These are phyloP conservation scores for Takifugu rubripes DNA, from an alignment of 2,797 vertebrate genomes.

Conservation along the genomic window DNA sequence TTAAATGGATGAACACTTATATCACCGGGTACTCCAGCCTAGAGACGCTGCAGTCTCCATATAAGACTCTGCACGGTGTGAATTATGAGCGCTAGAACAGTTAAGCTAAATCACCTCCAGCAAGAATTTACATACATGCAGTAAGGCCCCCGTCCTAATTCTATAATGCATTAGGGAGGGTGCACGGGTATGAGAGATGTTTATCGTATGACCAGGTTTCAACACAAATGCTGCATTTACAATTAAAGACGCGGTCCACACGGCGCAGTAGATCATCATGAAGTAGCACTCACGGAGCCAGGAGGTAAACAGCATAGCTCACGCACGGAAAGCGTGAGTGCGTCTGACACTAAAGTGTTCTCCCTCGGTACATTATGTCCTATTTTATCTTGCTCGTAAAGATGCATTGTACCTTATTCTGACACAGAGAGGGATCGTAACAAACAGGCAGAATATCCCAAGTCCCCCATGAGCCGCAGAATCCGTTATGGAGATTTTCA, in stretches of 20 bases:
- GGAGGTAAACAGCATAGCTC: slow-evolving; percentile 48
- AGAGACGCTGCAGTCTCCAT: slow-evolving; percentile 18
- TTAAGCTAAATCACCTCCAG: slow-evolving; percentile 14
- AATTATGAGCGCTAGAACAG: slow-evolving; percentile 15
- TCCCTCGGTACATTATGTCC: slow-evolving; percentile 22
- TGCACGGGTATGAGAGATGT: slow-evolving; percentile 37
- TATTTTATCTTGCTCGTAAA: slow-evolving; percentile 26
- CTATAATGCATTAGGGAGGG: slow-evolving; percentile 43
- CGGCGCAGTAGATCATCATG: slow-evolving; percentile 49
- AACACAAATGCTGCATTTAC: slow-evolving; percentile 39
- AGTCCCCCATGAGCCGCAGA: slow-evolving; percentile 24
- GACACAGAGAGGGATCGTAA: slow-evolving; percentile 10
- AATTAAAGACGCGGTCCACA: slow-evolving; percentile 41
- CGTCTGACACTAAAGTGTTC: slow-evolving; percentile 19
- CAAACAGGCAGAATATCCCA: slow-evolving; percentile 12
- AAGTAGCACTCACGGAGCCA: slow-evolving; percentile 42
- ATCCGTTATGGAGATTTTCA: slow-evolving; percentile 29
- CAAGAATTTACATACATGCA: slow-evolving; percentile 26
- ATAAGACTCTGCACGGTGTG: slow-evolving; percentile 18
- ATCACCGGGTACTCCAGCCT: slow-evolving; percentile 31
- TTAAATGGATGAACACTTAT: slow-evolving; percentile 20
- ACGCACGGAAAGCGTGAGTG: slow-evolving; percentile 13
- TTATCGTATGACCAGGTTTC: slow-evolving; percentile 47
- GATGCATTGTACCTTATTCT: slow-evolving; percentile 22
- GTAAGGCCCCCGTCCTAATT: slow-evolving; percentile 44